Evolutionary conservation across 2,888 invertebrate genomes (phyloP), one percentile per base, ranked within the genome.

Genomic region (Zele albiditarsus): DNA sequence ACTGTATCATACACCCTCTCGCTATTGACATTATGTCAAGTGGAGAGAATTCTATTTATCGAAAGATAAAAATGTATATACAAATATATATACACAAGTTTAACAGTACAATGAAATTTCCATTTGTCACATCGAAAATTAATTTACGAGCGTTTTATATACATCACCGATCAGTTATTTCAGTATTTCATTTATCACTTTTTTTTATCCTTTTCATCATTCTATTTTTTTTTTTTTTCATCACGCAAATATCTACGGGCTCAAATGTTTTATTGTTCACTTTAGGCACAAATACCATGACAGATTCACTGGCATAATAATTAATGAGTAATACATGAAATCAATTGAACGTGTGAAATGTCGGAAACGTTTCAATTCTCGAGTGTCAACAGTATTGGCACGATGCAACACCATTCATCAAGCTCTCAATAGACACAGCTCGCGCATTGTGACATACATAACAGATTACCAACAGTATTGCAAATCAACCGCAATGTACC

Each of bases 131-230:
- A 10, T 53, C n/a, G n/a, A 46, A 53, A 53, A 53, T 53, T 53
- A 53, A 53, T 53, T 53, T 53, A 53, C 53, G n/a, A 20, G 10
- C 20, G 53, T 53, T 53, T 20, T 6, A n/a, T n/a, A 53, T 53
- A 53, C 8, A 53, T 53, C 20, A 53, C 4, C 20, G 78, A 53
- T 53, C 20, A 53, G 20, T 53, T 46, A 46, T 46, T 16, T 23
- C 5, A 20, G n/a, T n/a, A n/a, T n/a, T 53, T 53, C 20, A 83
- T 84, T 82, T 81, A 81, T 81, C 75, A 73, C 77, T 78, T 80
- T 80, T 78, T 75, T 53, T 53, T 53, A 4, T 53, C 2, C 68
- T 70, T 75, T 73, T 72, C 10, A 20, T 23, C n/a, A n/a, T n/a
- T n/a, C n/a, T n/a, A n/a, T n/a, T 71, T 16, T 23, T 78, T 76